phyloP scores from a whole-genome alignment of 1,140 invertebrate genomes.

The Platorchestia sp. region DNA sequence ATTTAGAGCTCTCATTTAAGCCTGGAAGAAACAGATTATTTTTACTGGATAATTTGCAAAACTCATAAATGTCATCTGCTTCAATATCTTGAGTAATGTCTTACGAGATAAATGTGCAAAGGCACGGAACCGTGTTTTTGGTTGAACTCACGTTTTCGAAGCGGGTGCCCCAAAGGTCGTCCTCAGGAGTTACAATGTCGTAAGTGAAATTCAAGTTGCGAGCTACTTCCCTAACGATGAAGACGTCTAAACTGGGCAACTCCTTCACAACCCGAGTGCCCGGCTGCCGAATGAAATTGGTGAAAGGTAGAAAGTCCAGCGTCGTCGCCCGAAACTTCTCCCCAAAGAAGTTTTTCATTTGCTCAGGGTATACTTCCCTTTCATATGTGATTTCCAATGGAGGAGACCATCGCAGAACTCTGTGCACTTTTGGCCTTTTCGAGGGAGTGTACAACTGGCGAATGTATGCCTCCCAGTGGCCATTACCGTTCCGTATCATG shows the following conservation, averaged over 20 bases:
- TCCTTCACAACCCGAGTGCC: conserved; percentile 7
- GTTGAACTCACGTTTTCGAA: conserved; percentile 23
- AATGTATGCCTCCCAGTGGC: not conserved
- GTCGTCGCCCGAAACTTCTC: conserved; percentile 35
- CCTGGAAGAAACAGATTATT: no score
- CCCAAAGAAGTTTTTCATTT: conserved; percentile 57
- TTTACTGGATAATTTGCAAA: no score
- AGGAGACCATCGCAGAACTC: not conserved
- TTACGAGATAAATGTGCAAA: not conserved
- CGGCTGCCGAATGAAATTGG: not conserved
- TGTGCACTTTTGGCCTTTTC: not conserved
- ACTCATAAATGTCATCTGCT: not conserved
- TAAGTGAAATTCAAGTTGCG: conserved; percentile 50
- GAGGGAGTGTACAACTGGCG: not conserved
- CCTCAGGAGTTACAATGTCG: conserved; percentile 33
- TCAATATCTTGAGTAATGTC: not conserved
- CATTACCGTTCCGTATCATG: not conserved
- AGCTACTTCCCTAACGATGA: not conserved
- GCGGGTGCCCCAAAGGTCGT: conserved; percentile 30
- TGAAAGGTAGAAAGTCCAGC: conserved; percentile 38
- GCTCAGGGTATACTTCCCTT: conserved; percentile 31
- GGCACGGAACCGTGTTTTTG: not conserved
- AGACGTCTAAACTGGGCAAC: conserved; percentile 9
- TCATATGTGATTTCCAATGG: not conserved
- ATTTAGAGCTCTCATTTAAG: no score